Evolutionary conservation across 2,888 invertebrate species (phyloP).

Genomic region (Himalopsyche anomala): DNA sequence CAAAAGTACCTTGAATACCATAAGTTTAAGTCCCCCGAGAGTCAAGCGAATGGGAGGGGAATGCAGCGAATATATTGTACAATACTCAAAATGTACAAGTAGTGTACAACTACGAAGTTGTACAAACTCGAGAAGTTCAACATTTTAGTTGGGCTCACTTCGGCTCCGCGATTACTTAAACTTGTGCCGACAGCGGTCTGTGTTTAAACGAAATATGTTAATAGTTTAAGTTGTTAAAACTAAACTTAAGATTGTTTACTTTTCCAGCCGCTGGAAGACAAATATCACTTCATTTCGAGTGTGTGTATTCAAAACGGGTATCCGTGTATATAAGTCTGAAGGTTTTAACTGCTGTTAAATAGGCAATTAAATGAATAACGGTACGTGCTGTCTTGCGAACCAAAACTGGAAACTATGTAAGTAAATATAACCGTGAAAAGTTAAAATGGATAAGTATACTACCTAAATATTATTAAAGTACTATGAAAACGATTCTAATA

Average conservation of each 20-base stretch:
- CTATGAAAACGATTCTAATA: too few relatives aligned
- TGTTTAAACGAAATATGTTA: constrained; percentile 59
- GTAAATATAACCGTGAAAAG: too few relatives aligned
- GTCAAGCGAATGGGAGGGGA: constrained; percentile 24
- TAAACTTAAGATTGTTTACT: constrained; percentile 58
- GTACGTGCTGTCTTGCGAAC: not conserved
- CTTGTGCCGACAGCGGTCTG: constrained; percentile 57
- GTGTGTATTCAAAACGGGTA: constrained; percentile 5
- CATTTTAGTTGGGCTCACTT: constrained; percentile 52
- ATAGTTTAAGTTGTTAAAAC: constrained; percentile 59
- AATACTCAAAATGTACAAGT: constrained; percentile 32
- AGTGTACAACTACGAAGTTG: constrained; percentile 19
- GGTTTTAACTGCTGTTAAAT: constrained; percentile 37
- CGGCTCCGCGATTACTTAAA: constrained; percentile 52
- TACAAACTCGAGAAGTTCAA: constrained; percentile 53
- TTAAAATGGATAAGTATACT: too few relatives aligned
- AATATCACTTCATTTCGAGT: constrained; percentile 46
- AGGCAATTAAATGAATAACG: constrained; percentile 10
- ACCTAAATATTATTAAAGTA: too few relatives aligned
- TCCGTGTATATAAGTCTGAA: not conserved
- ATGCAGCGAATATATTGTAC: constrained; percentile 45
- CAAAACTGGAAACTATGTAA: not conserved
- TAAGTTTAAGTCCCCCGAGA: constrained; percentile 41
- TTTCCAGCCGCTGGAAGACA: constrained; percentile 49
- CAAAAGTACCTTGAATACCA: not conserved